Base-by-base conservation (phyloP, 2,888 invertebrate genomes). In the Epistrophe eligans region DNA sequence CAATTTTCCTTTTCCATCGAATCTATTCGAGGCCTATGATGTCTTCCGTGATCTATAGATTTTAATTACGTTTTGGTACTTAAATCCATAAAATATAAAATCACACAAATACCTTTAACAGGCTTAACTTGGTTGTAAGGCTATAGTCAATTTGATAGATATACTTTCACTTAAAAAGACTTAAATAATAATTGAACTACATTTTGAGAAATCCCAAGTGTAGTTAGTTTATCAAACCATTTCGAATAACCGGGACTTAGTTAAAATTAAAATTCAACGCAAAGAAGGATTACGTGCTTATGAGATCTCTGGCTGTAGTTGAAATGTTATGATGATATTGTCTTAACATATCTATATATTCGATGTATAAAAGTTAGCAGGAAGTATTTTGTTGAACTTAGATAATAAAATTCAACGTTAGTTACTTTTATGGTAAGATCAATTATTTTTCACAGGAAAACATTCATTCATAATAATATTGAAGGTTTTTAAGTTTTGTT, bases 41-140 rank as follows among this genome's bases (percentile, higher is more conserved):
- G 64, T 57, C 83, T 83, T 83, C 83, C 83, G 79, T 73, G 73
- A 60, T 79, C 67, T 66, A 72, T 71, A 58, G 32, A 82, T 66
- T 77, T 72, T 45, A 83, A 79, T 67, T 79, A 38, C 7, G 38
- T 45, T 73, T 83, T 83, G 58, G 60, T 38, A 83, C 73, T 79
- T 67, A 15, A 13, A 67, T 67, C 79, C 73, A 70, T 79, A 82
- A 82, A n/a, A n/a, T n/a, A 24, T 24, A 24, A 2, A 24, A 24
- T 73, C 11, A 40, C 19, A 48, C 17, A 13, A 35, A n/a, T 40
- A 24, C 17, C 13, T n/a, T 15, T 32, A 32, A 48, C 13, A 19
- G 35, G 28, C 57, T 52, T 15, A 13, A 57, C 4, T 24, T 24
- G 24, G 24, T 24, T 24, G 24, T 24, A 32, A 6, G 48, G 11